Conservation (phyloP, 2,797 vertebrate species). For the Mormyrops attenuatus region DNA sequence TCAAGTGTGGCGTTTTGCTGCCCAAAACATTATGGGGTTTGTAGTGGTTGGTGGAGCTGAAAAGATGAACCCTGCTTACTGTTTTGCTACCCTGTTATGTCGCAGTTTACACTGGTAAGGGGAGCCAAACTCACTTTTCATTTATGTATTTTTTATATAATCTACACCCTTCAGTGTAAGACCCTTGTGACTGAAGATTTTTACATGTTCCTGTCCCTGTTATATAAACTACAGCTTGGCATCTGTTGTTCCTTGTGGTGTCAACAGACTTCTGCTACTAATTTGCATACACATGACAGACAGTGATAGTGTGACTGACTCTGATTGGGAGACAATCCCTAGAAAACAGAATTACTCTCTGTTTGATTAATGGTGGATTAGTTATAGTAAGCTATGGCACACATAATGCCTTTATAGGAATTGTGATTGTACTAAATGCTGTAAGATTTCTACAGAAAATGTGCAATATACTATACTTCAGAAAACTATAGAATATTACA, state of each 20-base stretch:
- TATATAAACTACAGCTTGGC: neutral
- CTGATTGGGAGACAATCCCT: neutral
- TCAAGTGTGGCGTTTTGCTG: neutral
- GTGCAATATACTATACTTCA: neutral
- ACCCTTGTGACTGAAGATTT: neutral
- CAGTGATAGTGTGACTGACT: neutral
- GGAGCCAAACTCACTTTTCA: neutral
- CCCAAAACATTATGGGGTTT: neutral
- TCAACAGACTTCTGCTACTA: neutral
- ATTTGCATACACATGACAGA: neutral
- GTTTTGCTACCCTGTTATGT: neutral
- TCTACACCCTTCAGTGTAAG: neutral
- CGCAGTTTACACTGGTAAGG: neutral
- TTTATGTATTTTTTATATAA: neutral
- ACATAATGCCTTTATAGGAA: neutral
- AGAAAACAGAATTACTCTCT: neutral
- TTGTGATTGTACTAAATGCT: neutral
- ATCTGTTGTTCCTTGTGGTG: neutral
- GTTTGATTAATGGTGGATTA: neutral
- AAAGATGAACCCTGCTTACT: neutral
- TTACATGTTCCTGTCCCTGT: neutral
- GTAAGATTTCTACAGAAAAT: neutral
- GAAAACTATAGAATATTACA: neutral
- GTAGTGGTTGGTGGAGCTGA: neutral
- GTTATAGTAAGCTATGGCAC: neutral